Base-by-base conservation (phyloP, 2,113 vertebrate species). In the Cottus gobio region DNA sequence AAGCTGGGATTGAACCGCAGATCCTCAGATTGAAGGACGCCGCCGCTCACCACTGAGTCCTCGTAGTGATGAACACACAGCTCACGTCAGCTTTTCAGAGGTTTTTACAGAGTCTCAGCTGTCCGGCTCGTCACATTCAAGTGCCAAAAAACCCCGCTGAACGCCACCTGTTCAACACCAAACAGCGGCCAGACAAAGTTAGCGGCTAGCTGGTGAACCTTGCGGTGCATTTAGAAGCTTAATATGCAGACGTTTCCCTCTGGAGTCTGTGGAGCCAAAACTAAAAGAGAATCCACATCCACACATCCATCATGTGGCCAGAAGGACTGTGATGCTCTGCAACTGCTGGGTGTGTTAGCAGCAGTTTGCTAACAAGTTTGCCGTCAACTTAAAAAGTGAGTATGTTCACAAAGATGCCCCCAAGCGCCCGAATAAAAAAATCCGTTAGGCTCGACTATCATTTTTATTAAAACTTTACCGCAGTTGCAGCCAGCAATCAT, bases 401-500 rank as follows among this genome's bases (percentile, higher is more conserved):
- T 11, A 30, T 5, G 16, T 44, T 30, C 12, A 20, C 8, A 56
- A 42, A 22, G 22, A n/a, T 37, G 5, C 11, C 9, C 30, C 20
- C 7, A 63, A 28, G 34, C 28, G 46, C 2, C 26, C 37, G 20
- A 28, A 34, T 56, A 5, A 39, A 26, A 24, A 36, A 10, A 16
- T 37, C n/a, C 3, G 4, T 11, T 3, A 48, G 4, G 0, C 44
- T 71, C 22, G 39, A 72, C 37, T 57, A 63, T 60, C 6, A 8
- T 37, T 67, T 68, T 36, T 66, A 63, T 30, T 12, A 56, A 20
- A 39, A 52, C 18, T 69, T 56, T 31, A 68, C 30, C 72, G 31
- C 56, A 72, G 58, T 60, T 44, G 13, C 39, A 77, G 69, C 7
- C 39, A 77, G 69, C 10, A 39, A 13, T 60, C 50, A 73, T 78